Evolutionary conservation across 53 echinoderm and acorn worm genomes (phyloP).

Genomic region (Crossaster papposus): DNA sequence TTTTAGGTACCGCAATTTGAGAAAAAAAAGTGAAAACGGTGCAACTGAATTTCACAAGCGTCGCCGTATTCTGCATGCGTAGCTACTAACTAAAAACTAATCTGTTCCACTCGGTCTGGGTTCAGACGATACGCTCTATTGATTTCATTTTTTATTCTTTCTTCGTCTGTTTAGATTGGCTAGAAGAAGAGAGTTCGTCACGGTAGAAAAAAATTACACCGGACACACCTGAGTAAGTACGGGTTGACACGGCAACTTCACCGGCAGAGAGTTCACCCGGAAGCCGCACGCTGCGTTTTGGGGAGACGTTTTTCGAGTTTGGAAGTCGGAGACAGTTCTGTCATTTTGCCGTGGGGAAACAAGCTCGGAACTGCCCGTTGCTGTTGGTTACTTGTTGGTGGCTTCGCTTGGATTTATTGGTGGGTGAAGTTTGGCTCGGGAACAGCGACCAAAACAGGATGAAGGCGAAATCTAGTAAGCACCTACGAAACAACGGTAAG

Average conservation of each 20-base stretch:
- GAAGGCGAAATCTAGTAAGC: conserved; percentile 55
- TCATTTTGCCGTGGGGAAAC: not conserved
- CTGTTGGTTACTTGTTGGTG: not conserved
- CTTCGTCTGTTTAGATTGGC: not conserved
- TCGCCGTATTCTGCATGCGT: not conserved
- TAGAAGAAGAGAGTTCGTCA: not conserved
- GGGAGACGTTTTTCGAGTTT: not conserved
- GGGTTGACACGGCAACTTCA: conserved; percentile 1
- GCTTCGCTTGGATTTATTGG: not conserved
- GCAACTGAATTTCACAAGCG: not conserved
- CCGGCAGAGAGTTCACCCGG: not conserved
- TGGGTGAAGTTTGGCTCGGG: not conserved
- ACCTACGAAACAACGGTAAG: conserved; percentile 33
- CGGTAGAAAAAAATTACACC: not conserved
- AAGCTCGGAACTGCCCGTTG: not conserved
- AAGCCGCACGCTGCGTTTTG: not conserved
- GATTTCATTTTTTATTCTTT: conserved; percentile 12
- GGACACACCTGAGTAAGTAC: conserved; percentile 28
- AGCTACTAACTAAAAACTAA: not conserved
- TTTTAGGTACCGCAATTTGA: not conserved
- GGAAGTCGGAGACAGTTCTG: not conserved
- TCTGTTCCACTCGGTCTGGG: conserved; percentile 8
- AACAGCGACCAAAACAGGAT: not conserved
- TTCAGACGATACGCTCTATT: conserved; percentile 45
- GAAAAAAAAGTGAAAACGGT: not conserved